Conservation (phyloP, 2,113 vertebrate genomes). For the Gallinago paraguaiae region DNA sequence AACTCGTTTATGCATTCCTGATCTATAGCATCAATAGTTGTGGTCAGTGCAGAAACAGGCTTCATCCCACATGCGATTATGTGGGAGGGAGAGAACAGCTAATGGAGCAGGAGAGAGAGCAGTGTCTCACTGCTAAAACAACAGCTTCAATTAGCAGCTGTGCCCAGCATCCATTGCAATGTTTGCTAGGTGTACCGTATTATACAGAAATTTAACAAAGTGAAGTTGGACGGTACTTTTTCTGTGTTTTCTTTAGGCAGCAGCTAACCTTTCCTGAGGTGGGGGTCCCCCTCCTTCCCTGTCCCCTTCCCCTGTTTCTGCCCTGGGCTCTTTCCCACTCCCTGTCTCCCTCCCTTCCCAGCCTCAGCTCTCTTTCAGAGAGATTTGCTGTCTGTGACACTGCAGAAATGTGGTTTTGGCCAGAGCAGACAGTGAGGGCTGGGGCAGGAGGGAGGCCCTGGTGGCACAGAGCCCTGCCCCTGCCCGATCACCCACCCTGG, state of each 20-base stretch:
- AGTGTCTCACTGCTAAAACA: neutral
- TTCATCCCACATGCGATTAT: neutral
- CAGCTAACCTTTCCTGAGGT: neutral
- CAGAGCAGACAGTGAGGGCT: neutral
- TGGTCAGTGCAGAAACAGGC: neutral
- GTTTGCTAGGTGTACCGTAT: rapidly evolving
- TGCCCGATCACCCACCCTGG: rapidly evolving
- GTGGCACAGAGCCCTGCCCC: neutral
- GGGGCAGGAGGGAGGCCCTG: neutral
- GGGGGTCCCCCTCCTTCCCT: neutral
- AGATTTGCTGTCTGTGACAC: neutral
- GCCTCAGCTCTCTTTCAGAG: neutral
- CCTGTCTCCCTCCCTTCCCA: neutral
- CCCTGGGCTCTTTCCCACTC: neutral
- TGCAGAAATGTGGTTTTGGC: neutral
- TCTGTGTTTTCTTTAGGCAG: neutral
- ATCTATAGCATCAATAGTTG: neutral
- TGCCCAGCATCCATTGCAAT: neutral
- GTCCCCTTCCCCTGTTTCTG: neutral
- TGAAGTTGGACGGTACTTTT: neutral
- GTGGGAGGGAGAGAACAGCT: neutral
- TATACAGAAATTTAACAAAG: neutral
- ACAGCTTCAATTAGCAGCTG: neutral
- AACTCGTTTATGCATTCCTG: neutral
- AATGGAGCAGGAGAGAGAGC: neutral